Conservation (phyloP, 2,113 vertebrate species). For the Arizona elegans region DNA sequence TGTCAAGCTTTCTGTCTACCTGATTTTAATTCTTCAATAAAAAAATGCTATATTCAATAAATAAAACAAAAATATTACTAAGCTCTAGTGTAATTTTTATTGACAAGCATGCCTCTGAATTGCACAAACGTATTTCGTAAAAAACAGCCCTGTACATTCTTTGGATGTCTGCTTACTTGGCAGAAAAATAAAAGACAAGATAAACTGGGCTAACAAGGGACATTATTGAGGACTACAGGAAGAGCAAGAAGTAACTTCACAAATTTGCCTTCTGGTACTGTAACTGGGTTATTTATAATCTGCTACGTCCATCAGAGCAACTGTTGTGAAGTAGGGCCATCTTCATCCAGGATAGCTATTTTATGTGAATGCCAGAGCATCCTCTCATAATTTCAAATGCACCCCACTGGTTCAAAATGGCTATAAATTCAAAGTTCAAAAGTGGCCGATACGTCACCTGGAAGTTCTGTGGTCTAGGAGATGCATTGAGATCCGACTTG, state of each 20-base stretch:
- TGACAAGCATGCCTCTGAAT: background rate
- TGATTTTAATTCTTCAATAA: background rate
- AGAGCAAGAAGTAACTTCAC: background rate
- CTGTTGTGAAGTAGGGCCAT: background rate
- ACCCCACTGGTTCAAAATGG: background rate
- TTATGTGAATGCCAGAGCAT: background rate
- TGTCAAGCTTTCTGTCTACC: background rate
- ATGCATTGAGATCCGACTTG: conserved; percentile 60
- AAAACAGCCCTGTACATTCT: background rate
- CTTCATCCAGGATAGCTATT: background rate
- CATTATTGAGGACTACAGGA: background rate
- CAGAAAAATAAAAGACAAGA: background rate
- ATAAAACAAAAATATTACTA: background rate
- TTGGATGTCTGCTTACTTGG: background rate
- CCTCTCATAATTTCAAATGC: background rate
- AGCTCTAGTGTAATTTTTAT: background rate
- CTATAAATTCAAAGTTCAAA: background rate
- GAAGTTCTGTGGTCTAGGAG: conserved; percentile 76
- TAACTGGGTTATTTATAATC: background rate
- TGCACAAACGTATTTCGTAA: background rate
- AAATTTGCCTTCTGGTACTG: background rate
- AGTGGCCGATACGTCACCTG: conserved; percentile 72
- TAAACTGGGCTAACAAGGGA: background rate
- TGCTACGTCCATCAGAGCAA: background rate
- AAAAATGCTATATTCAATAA: background rate